These are phyloP conservation scores for Prochilodus magdalenae DNA, from an alignment of 2,113 vertebrate species.

Conservation along the genomic window DNA sequence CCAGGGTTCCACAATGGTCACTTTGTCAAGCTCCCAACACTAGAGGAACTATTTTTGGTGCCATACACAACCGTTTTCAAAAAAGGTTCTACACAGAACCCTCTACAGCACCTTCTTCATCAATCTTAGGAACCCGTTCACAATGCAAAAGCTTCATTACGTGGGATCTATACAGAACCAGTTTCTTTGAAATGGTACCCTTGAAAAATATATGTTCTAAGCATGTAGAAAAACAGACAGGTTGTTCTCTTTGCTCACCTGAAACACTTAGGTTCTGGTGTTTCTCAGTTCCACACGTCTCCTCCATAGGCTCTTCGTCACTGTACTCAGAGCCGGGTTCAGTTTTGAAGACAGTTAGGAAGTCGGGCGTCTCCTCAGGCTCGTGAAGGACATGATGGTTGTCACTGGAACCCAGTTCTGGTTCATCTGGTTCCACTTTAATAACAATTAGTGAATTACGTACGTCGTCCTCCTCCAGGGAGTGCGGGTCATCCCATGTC, in stretches of 20 bases:
- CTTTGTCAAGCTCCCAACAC: too few relatives aligned
- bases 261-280: not conserved
- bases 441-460: not conserved
- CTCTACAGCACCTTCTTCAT: too few relatives aligned
- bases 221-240: too few relatives aligned
- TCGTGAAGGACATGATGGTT: not conserved
- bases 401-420: not conserved
- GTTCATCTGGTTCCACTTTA: constrained; percentile 12
- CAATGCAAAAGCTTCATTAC: too few relatives aligned
- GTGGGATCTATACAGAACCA: too few relatives aligned
- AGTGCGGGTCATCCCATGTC: not conserved
- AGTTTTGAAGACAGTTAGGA: not conserved
- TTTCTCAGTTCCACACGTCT: not conserved
- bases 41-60: too few relatives aligned
- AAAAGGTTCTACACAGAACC: too few relatives aligned
- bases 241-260: not conserved
- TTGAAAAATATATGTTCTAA: too few relatives aligned
- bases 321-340: not conserved
- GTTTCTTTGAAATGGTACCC: too few relatives aligned
- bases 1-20: too few relatives aligned
- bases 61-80: too few relatives aligned
- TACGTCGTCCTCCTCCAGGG: constrained; percentile 5
- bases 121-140: too few relatives aligned
- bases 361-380: not conserved
- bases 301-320: not conserved